Base-by-base conservation (phyloP, 2,113 vertebrate genomes). In the Myiopsitta monachus region DNA sequence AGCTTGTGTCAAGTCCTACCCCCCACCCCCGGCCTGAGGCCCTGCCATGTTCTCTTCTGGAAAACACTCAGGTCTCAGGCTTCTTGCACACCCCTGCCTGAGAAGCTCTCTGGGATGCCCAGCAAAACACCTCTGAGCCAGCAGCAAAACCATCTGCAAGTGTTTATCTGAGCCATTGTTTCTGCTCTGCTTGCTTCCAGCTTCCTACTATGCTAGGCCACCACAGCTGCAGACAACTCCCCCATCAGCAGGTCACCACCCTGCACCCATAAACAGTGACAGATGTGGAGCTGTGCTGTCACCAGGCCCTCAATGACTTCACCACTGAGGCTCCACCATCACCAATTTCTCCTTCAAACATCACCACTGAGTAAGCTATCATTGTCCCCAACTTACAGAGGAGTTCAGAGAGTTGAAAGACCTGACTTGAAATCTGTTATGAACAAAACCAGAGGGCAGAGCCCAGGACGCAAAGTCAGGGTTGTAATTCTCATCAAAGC, bases 401-500 rank as follows among this genome's bases (percentile, higher is more conserved):
- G 39, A 18, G 43, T 21, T 54, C 15, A 26, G 16, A 47, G 30
- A 63, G 61, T n/a, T 33, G 33, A n/a, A 78, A 95, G 39, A 18
- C 14, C 28, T 23, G 36, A 72, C 75, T 43, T 30, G 44, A 69
- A 66, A 51, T 22, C 59, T 84, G 16, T 39, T 63, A 72, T 38
- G 74, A 91, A 27, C 5, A 46, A 70, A 81, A 88, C 22, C 69
- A 70, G 27, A 87, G 11, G 44, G n/a, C 43, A 92, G 31, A 87
- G 28, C 6, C 31, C 59, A 70, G 61, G 21, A 44, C 1, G 0
- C 1, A 3, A 90, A 27, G n/a, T 57, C n/a, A 14, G 1, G 14
- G 24, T 62, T 30, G 24, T 73, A 44, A 87, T 55, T 66, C 46
- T 47, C 9, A 9, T 27, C 70, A 70, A 74, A 73, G 21, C 4